phyloP scores from a whole-genome alignment of 2,797 vertebrate genomes.

The Margarornis squamiger region DNA sequence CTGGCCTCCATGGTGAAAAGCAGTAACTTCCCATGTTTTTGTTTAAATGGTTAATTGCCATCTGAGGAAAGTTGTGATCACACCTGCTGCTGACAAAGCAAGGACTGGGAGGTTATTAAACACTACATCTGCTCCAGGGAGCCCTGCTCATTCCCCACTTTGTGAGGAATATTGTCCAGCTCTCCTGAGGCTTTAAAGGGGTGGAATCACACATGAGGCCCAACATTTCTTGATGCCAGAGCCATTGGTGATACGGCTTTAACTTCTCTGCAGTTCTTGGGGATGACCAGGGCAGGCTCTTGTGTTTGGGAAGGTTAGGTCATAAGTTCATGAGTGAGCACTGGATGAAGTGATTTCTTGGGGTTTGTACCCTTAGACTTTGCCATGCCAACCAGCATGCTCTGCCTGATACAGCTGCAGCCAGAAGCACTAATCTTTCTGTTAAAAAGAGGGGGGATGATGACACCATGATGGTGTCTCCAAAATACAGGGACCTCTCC shows the following conservation, averaged over 20 bases:
- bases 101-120: neutral
- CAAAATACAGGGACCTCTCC: neutral
- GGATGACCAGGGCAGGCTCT: neutral
- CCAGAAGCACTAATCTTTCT: neutral
- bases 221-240: neutral
- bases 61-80: neutral
- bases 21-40: neutral
- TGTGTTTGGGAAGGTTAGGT: neutral
- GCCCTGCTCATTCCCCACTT: neutral
- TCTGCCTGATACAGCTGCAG: neutral
- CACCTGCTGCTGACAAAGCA: neutral
- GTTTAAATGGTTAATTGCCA: neutral
- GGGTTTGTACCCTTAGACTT: neutral
- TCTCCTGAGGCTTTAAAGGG: rapidly evolving
- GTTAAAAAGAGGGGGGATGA: neutral
- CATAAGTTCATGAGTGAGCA: neutral
- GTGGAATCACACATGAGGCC: neutral
- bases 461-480: neutral
- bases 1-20: neutral
- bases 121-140: neutral
- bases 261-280: neutral
- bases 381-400: neutral
- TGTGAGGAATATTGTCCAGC: neutral
- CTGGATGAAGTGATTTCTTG: neutral
- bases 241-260: rapidly evolving